Evolutionary conservation across 2,113 vertebrate genomes (phyloP).

Genomic region (Datnioides undecimradiatus): DNA sequence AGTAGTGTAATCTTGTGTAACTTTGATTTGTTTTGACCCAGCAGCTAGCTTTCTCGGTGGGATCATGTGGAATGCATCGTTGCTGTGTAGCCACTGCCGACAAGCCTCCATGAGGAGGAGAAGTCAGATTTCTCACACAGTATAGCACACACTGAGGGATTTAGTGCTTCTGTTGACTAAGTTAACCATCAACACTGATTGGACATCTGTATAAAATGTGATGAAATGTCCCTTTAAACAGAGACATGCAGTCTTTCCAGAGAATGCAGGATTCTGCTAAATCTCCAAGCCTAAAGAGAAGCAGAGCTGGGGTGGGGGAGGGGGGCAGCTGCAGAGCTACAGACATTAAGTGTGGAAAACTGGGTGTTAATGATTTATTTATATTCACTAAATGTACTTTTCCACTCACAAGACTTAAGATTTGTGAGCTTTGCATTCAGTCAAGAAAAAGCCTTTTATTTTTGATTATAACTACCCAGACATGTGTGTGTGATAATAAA

Average conservation of each 20-base stretch:
- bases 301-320: not conserved
- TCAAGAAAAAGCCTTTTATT: conserved; percentile 5
- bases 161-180: too few relatives aligned
- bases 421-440: conserved; percentile 11
- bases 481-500: conserved; percentile 41
- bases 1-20: too few relatives aligned
- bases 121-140: too few relatives aligned
- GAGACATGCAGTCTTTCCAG: not conserved
- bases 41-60: too few relatives aligned
- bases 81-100: too few relatives aligned
- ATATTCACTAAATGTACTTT: conserved; percentile 20
- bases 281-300: conserved; percentile 13
- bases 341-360: conserved; percentile 51
- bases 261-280: conserved; percentile 16
- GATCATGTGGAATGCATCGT: too few relatives aligned
- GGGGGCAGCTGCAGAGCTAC: not conserved
- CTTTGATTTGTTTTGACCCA: too few relatives aligned
- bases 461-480: conserved; percentile 17
- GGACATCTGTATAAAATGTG: too few relatives aligned
- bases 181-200: too few relatives aligned
- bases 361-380: conserved; percentile 43
- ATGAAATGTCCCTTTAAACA: too few relatives aligned
- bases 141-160: too few relatives aligned
- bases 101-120: too few relatives aligned
- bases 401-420: not conserved